A percentile compares a stretch with the other conserved stretches of the same genome.
Conservation (phyloP, 2,888 invertebrate species). For the Tubulanus polymorphus region DNA sequence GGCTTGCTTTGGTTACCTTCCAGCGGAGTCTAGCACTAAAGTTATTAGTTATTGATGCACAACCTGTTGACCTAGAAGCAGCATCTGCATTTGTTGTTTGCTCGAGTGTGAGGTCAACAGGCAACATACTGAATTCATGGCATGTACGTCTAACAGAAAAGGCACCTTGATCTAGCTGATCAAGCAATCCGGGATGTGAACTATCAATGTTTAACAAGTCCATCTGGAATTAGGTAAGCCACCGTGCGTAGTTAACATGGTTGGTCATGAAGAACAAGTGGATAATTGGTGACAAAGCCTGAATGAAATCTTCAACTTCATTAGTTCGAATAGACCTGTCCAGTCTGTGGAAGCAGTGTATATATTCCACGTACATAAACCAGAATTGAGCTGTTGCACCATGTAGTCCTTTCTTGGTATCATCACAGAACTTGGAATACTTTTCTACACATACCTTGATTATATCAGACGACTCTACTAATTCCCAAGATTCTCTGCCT, state of each 20-base stretch:
- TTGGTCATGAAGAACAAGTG: constrained; percentile 4
- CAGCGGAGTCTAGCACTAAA: constrained; percentile 4
- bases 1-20: constrained; percentile 4
- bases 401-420: constrained; percentile 16
- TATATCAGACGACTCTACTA: background rate
- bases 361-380: constrained; percentile 17
- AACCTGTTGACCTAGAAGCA: constrained; percentile 5
- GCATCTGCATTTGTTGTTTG: constrained; percentile 10
- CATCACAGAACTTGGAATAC: constrained; percentile 8
- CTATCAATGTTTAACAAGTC: background rate
- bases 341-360: constrained; percentile 10
- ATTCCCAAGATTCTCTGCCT: too few species aligned
- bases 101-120: constrained; percentile 7
- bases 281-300: constrained; percentile 9
- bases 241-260: constrained; percentile 8
- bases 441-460: background rate
- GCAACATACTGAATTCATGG: background rate
- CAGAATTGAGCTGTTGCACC: constrained; percentile 21
- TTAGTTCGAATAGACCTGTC: constrained; percentile 15
- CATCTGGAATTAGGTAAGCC: constrained; percentile 1
- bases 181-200: background rate
- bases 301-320: constrained; percentile 17
- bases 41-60: constrained; percentile 7
- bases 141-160: constrained; percentile 7
- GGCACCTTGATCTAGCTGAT: constrained; percentile 4